phyloP scores from a whole-genome alignment of 2,113 vertebrate species.

The Phoxinus phoxinus region DNA sequence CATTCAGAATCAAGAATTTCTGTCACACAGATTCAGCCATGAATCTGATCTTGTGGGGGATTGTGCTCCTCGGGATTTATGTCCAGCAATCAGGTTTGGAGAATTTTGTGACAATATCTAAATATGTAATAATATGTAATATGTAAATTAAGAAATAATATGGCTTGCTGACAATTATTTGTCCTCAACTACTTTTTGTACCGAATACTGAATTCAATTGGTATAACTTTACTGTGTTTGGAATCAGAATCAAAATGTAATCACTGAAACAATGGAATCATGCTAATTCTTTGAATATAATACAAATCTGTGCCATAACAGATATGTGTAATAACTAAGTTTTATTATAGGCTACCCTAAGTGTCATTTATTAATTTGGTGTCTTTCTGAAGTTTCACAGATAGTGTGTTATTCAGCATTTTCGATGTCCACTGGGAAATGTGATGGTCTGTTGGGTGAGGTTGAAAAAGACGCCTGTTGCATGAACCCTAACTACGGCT shows the following conservation, averaged over 20 bases:
- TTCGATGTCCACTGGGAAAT: slow-evolving; percentile 19
- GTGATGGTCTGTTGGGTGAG: slow-evolving; percentile 39
- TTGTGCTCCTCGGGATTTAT: slow-evolving; percentile 16
- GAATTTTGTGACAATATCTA: background rate
- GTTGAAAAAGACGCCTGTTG: slow-evolving; percentile 49
- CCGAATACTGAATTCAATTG: no score
- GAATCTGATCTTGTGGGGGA: slow-evolving; percentile 4
- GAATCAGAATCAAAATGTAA: background rate
- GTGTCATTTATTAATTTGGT: background rate
- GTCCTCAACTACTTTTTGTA: background rate
- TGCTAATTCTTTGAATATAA: background rate
- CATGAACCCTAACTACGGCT: slow-evolving; percentile 56
- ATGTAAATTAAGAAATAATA: background rate
- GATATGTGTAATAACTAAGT: background rate
- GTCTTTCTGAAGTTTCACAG: slow-evolving; percentile 44
- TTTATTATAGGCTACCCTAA: no score
- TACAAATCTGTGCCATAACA: background rate
- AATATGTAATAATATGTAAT: background rate
- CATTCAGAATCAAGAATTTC: background rate
- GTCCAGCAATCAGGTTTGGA: slow-evolving; percentile 46
- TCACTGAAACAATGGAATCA: background rate
- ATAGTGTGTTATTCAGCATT: slow-evolving; percentile 52
- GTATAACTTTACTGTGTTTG: background rate
- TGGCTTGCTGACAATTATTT: background rate
- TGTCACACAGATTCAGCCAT: background rate